Percentiles rank a stretch among this genome's conserved stretches.
phyloP scores from a whole-genome alignment of 2,113 vertebrate genomes.

The Myxocyprinus asiaticus region DNA sequence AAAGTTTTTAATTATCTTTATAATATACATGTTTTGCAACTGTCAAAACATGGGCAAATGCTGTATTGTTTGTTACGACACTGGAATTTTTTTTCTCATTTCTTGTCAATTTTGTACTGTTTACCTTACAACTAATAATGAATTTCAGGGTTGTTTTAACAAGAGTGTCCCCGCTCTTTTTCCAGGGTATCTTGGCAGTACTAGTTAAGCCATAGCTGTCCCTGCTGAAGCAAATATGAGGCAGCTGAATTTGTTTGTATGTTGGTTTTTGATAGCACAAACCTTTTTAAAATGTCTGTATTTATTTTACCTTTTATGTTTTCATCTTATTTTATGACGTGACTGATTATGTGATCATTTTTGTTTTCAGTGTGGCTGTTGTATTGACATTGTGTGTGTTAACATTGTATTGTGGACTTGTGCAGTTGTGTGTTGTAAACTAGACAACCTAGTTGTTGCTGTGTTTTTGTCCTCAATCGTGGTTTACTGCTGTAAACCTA shows the following conservation, averaged over 20 bases:
- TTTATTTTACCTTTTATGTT: background rate
- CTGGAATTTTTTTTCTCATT: too few species aligned
- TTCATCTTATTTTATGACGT: background rate
- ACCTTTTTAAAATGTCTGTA: background rate
- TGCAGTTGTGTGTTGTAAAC: slow-evolving; percentile 4
- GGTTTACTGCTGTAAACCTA: background rate
- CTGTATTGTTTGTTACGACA: background rate
- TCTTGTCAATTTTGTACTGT: too few species aligned
- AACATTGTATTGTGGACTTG: slow-evolving; percentile 27
- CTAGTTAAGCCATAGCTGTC: background rate
- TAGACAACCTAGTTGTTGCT: background rate
- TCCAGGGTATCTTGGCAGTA: background rate
- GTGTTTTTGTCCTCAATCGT: background rate
- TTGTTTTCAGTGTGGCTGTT: background rate
- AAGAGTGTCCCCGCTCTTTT: background rate
- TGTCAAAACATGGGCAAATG: slow-evolving; percentile 22
- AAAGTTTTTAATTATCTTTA: background rate
- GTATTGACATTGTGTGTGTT: slow-evolving; percentile 8
- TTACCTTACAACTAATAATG: background rate
- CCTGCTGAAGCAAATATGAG: slow-evolving; percentile 22
- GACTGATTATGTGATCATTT: background rate
- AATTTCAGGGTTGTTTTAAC: background rate
- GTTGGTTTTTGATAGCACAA: slow-evolving; percentile 11
- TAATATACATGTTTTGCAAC: slow-evolving; percentile 8
- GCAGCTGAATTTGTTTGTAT: background rate